Conservation (phyloP, 35 echinoderm and acorn worm genomes). For the Acanthaster planci region DNA sequence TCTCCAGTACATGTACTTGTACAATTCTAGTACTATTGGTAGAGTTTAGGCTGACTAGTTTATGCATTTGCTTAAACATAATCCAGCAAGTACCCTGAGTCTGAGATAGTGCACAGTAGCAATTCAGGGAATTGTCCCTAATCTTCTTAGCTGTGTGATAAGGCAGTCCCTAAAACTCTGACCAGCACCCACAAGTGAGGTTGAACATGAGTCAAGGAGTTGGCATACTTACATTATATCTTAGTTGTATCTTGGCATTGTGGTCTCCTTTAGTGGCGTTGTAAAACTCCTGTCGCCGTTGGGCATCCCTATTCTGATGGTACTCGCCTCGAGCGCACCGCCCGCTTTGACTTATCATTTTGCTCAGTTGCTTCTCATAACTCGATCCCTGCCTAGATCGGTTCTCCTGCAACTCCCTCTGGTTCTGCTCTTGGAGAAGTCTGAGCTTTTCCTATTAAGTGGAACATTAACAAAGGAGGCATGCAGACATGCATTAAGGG, state of each 20-base stretch:
- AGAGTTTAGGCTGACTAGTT: too few species aligned
- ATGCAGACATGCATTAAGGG: background rate
- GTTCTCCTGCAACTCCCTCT: background rate
- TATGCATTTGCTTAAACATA: too few species aligned
- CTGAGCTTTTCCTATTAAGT: background rate
- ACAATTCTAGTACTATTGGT: too few species aligned
- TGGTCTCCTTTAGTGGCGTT: background rate
- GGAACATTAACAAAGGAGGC: background rate
- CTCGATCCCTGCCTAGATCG: background rate
- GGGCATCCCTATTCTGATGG: background rate
- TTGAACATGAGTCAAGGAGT: too few species aligned
- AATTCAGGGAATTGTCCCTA: too few species aligned
- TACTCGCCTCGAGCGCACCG: background rate
- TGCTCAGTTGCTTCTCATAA: conserved; percentile 11
- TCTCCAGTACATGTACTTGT: too few species aligned
- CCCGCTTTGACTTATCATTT: background rate
- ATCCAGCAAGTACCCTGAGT: too few species aligned
- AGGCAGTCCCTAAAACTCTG: too few species aligned
- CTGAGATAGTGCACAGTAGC: too few species aligned
- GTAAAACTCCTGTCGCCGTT: background rate
- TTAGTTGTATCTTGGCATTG: background rate
- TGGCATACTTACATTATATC: conserved; percentile 9
- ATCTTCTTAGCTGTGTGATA: too few species aligned
- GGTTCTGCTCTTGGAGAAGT: background rate
- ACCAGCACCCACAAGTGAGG: too few species aligned